A percentile compares a stretch with the other conserved stretches of the same genome.
phyloP scores from a whole-genome alignment of 2,113 vertebrate genomes.

The Petroica traversi region DNA sequence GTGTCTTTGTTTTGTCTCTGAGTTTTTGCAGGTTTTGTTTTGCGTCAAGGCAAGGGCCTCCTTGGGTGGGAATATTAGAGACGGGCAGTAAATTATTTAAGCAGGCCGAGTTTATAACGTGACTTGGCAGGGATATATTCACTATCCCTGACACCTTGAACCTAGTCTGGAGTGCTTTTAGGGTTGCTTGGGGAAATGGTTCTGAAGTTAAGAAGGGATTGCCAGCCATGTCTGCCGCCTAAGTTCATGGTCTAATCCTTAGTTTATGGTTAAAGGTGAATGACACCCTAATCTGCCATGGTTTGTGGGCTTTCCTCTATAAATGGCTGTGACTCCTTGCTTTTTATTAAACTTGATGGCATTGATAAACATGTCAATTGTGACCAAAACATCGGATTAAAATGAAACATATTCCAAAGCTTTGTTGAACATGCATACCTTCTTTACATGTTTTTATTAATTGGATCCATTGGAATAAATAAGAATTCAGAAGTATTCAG shows the following conservation, averaged over 20 bases:
- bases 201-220: background rate
- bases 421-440: background rate
- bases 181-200: background rate
- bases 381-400: background rate
- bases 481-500: background rate
- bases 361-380: background rate
- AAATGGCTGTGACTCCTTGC: background rate
- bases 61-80: background rate
- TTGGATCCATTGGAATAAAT: accelerated
- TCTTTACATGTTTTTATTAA: background rate
- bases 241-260: background rate
- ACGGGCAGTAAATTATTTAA: background rate
- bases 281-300: background rate
- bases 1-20: background rate
- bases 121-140: background rate
- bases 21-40: background rate
- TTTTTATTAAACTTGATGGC: background rate
- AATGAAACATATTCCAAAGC: background rate
- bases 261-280: background rate
- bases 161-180: background rate
- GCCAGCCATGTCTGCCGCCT: background rate
- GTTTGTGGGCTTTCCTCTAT: background rate
- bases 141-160: background rate
- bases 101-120: background rate
- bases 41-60: background rate